Percentiles rank a stretch among this genome's conserved stretches.
Evolutionary conservation across 2,797 vertebrate genomes (phyloP).

Genomic region (Sebastes nivosus): DNA sequence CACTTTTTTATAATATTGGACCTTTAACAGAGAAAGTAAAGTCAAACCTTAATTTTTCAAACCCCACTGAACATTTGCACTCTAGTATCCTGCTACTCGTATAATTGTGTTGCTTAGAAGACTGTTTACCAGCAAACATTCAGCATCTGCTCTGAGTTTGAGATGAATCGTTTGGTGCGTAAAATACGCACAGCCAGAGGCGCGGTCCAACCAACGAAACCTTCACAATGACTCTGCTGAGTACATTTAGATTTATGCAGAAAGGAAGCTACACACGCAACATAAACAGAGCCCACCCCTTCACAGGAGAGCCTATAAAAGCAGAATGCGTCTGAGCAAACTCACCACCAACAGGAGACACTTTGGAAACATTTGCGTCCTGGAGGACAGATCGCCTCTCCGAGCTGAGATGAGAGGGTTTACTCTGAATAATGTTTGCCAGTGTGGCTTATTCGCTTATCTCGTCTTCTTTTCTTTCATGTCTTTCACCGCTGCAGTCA

Average conservation of each 20-base stretch:
- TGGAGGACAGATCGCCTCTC: conserved; percentile 34
- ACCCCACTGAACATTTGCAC: not conserved
- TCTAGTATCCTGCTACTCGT: not conserved
- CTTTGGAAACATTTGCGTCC: conserved; percentile 33
- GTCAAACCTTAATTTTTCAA: not conserved
- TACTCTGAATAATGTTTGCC: conserved; percentile 58
- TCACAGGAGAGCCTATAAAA: conserved; percentile 67
- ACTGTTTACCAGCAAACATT: not conserved
- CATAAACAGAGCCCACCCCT: conserved; percentile 62
- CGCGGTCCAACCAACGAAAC: not conserved
- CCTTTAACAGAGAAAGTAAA: not conserved
- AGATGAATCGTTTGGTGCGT: conserved; percentile 25
- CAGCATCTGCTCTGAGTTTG: not conserved
- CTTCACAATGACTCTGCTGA: conserved; percentile 15
- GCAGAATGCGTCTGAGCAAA: conserved; percentile 12
- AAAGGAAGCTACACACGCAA: conserved; percentile 31
- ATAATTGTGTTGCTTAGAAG: not conserved
- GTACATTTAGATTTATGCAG: conserved; percentile 12
- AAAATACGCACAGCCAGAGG: conserved; percentile 49
- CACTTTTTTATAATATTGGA: no score
- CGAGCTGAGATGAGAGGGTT: conserved; percentile 74
- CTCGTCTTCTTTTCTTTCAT: conserved; percentile 84
- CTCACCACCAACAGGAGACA: conserved; percentile 34
- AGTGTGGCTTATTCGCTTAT: conserved; percentile 73
- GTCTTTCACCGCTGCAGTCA: conserved; percentile 77